A percentile compares a stretch with the other conserved stretches of the same genome.
Evolutionary conservation across 92 coral and sea anemone genomes (phyloP).

Genomic region (Epizoanthus fatuus): DNA sequence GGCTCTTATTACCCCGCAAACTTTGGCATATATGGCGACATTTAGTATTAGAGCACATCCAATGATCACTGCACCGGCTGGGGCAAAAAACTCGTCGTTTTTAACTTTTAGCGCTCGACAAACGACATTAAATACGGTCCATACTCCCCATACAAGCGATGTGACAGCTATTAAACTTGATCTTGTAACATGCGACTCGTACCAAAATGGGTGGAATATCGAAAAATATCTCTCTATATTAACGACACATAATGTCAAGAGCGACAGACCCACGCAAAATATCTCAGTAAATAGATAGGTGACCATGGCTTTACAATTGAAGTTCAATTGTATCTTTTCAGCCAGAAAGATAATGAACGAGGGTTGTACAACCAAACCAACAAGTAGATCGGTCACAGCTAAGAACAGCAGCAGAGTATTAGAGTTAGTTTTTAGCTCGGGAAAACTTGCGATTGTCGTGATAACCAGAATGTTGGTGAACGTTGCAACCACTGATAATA

Average conservation of each 20-base stretch:
- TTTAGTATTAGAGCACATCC: constrained; percentile 30
- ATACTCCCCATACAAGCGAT: constrained; percentile 32
- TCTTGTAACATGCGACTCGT: constrained; percentile 37
- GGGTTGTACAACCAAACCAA: constrained; percentile 55
- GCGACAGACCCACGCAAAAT: constrained; percentile 52
- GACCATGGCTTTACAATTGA: constrained; percentile 42
- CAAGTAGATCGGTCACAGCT: constrained; percentile 34
- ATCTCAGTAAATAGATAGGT: constrained; percentile 49
- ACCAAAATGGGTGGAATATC: constrained; percentile 52
- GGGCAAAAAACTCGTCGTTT: constrained; percentile 57
- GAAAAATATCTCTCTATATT: constrained; percentile 44
- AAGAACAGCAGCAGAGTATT: constrained; percentile 33
- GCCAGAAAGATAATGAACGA: constrained; percentile 39
- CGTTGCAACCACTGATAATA: constrained; percentile 30
- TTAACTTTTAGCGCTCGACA: constrained; percentile 48
- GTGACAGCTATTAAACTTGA: neutral
- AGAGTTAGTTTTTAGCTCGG: constrained; percentile 21
- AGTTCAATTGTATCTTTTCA: constrained; percentile 36
- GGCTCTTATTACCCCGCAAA: constrained; percentile 20
- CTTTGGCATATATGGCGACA: neutral
- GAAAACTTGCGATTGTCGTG: constrained; percentile 12
- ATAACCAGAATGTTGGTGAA: constrained; percentile 41
- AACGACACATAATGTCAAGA: constrained; percentile 44
- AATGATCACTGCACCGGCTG: constrained; percentile 33
- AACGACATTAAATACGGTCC: constrained; percentile 48